A percentile compares a stretch with the other conserved stretches of the same genome.
Evolutionary conservation across 2,113 vertebrate genomes (phyloP).

Genomic region (Catharus fuscescens): DNA sequence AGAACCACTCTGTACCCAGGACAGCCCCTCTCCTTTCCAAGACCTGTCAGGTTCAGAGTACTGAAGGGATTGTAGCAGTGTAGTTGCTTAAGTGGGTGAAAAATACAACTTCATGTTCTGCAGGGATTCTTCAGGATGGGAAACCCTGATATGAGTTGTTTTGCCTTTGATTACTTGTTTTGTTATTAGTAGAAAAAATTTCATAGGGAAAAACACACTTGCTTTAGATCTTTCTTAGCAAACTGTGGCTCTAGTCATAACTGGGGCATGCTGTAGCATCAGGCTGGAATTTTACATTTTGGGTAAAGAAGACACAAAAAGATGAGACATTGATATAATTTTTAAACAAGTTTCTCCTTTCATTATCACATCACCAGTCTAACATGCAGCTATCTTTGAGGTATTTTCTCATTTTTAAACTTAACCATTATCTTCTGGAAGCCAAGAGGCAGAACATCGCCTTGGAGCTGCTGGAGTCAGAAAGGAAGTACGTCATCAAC

Average conservation of each 20-base stretch:
- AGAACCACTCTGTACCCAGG: background rate
- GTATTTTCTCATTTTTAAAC: conserved; percentile 3
- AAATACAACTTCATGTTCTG: background rate
- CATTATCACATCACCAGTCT: background rate
- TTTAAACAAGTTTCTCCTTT: background rate
- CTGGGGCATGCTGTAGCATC: background rate
- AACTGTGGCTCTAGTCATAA: background rate
- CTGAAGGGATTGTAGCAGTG: background rate
- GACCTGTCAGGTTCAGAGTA: background rate
- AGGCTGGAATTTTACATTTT: background rate
- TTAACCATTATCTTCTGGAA: conserved; percentile 66
- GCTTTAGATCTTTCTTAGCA: background rate
- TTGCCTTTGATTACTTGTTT: background rate
- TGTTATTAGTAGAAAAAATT: background rate
- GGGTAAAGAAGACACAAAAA: background rate
- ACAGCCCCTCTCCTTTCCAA: background rate
- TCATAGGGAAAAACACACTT: background rate
- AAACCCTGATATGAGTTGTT: background rate
- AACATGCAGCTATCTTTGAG: background rate
- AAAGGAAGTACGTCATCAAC: conserved; percentile 92
- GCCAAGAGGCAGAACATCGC: conserved; percentile 90
- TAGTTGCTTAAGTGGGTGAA: background rate
- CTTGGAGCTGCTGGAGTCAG: conserved; percentile 93
- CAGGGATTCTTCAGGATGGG: background rate
- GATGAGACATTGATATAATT: background rate